Conservation (phyloP, 2,888 invertebrate genomes). For the Drosophila atripex region DNA sequence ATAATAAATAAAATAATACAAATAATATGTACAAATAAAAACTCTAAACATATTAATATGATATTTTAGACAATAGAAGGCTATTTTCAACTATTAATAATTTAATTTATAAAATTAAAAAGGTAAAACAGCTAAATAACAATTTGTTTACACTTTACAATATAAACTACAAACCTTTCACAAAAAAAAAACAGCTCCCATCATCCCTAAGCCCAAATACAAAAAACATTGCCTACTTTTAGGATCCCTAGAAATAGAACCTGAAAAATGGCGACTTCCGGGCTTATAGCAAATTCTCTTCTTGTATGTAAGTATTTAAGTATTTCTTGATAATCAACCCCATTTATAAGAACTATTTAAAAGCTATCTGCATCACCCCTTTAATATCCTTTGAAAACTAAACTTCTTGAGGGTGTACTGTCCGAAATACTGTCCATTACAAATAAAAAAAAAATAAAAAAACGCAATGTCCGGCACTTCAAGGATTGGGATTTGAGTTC, state of each 20-base stretch:
- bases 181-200: not conserved
- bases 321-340: not conserved
- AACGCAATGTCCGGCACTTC: constrained; percentile 61
- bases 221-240: constrained; percentile 1
- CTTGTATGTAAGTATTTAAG: too few species aligned
- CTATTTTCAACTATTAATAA: too few species aligned
- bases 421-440: constrained; percentile 17
- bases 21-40: too few species aligned
- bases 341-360: not conserved
- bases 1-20: too few species aligned
- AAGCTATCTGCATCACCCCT: too few species aligned
- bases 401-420: constrained; percentile 5
- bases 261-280: not conserved
- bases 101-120: too few species aligned
- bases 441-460: constrained; percentile 9
- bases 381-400: not conserved
- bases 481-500: constrained; percentile 34
- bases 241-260: not conserved
- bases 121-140: too few species aligned
- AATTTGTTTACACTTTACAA: too few species aligned
- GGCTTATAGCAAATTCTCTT: not conserved
- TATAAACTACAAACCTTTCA: too few species aligned
- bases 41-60: too few species aligned
- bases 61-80: too few species aligned
- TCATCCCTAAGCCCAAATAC: not conserved